Base-by-base conservation (phyloP, 2,797 vertebrate species). In the Tokudaia tokunoshimensis region DNA sequence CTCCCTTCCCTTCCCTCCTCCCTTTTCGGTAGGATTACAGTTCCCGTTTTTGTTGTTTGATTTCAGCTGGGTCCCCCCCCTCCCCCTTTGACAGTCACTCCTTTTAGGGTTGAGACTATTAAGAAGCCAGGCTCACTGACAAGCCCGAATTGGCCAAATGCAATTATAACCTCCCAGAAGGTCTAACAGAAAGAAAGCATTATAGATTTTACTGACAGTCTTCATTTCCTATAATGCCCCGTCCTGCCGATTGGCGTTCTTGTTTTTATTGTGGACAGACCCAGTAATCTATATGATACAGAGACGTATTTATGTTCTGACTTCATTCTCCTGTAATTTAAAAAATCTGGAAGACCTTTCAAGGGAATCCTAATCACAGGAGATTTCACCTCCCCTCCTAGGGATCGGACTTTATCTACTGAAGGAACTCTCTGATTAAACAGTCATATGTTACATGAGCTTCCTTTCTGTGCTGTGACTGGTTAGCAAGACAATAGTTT, bases 21-120 rank as follows among this genome's bases (percentile, higher is more conserved):
- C 96, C 96, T 3, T 65, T 93, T 91, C 94, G 22, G 94, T 75
- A 89, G 44, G 94, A 91, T 95, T 70, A 41, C 96, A 96, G 93
- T 96, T 96, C 96, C 96, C 94, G 85, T 97, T 98, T 97, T 95
- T 97, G 96, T 97, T 96, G 94, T 97, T 96, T 89, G 92, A 78
- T 96, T 94, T 98, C 97, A 96, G 96, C 97, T 92, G 97, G 81
- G 84, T 97, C 2, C 17, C 50, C 78, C 81, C n/a, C 50, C 29
- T 17, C 50, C 59, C 81, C 50, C 88, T 83, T 91, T 84, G 91
- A 90, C 95, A 95, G 97, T 97, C 89, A 91, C 92, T 91, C 96
- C 91, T 95, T 96, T 96, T 87, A 89, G 94, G 96, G 89, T 63
- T 93, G 96, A 74, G 82, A 70, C 83, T 86, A 31, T 94, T 82